These are phyloP conservation scores for Drosophila burlai DNA, from an alignment of 1,140 invertebrate species.

Conservation along the genomic window DNA sequence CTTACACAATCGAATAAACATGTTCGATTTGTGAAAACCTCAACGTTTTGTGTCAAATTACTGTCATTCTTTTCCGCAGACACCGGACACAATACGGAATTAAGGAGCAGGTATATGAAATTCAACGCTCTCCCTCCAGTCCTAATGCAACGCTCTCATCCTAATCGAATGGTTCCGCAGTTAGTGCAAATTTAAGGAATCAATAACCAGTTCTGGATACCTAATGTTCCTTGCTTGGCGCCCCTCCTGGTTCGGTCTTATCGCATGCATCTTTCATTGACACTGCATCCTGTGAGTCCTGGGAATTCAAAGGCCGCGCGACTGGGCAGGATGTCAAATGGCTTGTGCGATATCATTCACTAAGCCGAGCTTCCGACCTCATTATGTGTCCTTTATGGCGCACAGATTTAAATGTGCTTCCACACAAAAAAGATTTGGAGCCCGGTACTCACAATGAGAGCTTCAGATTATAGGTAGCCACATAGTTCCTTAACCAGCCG, in stretches of 20 bases:
- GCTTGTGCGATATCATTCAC: constrained; percentile 77
- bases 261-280: constrained; percentile 63
- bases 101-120: constrained; percentile 38
- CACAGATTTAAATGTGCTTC: constrained; percentile 37
- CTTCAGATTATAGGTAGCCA: constrained; percentile 2
- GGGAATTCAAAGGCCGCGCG: constrained; percentile 63
- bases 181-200: constrained; percentile 45
- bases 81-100: constrained; percentile 49
- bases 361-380: constrained; percentile 46
- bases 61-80: constrained; percentile 66
- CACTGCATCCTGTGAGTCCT: constrained; percentile 68
- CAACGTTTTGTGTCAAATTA: constrained; percentile 75
- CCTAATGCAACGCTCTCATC: constrained; percentile 15
- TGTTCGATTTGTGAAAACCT: constrained; percentile 62
- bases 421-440: constrained; percentile 20
- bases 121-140: constrained; percentile 15
- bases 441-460: constrained; percentile 25
- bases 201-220: constrained; percentile 66
- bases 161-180: constrained; percentile 29
- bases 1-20: constrained; percentile 64
- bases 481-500: constrained; percentile 17
- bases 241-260: constrained; percentile 54
- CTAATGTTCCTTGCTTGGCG: constrained; percentile 39
- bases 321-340: constrained; percentile 74
- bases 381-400: constrained; percentile 31